A percentile compares a stretch with the other conserved stretches of the same genome.
phyloP scores from a whole-genome alignment of 2,113 vertebrate species.

The Crotophaga sulcirostris region DNA sequence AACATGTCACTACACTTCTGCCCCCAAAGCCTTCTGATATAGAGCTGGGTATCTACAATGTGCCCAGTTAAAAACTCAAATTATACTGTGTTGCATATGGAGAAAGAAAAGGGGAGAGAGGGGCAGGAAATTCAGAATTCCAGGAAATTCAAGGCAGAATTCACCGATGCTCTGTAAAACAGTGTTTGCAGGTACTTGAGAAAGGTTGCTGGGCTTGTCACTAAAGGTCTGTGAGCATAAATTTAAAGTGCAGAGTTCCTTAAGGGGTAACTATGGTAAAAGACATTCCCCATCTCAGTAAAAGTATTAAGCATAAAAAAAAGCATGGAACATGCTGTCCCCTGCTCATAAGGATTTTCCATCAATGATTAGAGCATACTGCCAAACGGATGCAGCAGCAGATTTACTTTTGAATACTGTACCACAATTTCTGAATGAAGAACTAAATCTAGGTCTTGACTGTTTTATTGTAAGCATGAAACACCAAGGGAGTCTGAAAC shows the following conservation, averaged over 20 bases:
- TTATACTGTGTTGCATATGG: background rate
- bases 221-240: background rate
- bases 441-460: background rate
- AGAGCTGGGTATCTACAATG: background rate
- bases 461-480: background rate
- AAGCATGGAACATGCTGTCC: background rate
- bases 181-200: background rate
- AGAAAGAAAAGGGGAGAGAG: fast-evolving
- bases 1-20: background rate
- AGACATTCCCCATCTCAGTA: background rate
- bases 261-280: background rate
- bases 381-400: background rate
- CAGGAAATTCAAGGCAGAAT: background rate
- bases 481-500: background rate
- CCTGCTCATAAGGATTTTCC: background rate
- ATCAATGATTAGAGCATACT: background rate
- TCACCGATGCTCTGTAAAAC: background rate
- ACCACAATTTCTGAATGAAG: background rate
- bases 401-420: background rate
- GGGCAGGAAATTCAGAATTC: background rate
- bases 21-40: background rate
- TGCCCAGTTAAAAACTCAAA: background rate
- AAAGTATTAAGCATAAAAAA: background rate
- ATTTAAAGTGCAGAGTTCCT: background rate
- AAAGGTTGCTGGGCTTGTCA: background rate